These are phyloP conservation scores for Odontamblyopus rebecca DNA, from an alignment of 2,797 vertebrate species.

Conservation along the genomic window DNA sequence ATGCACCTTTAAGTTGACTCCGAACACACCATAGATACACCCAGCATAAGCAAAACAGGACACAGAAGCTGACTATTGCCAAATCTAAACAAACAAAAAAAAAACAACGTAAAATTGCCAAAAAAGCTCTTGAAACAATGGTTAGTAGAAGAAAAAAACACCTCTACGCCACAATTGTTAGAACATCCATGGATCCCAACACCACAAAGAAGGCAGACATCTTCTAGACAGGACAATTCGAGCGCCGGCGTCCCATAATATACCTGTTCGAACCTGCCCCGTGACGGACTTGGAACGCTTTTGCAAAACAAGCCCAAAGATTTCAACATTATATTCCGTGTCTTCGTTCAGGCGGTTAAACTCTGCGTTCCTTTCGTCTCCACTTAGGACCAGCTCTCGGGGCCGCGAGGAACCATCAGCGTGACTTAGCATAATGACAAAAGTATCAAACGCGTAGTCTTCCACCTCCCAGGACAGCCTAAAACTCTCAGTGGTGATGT, in stretches of 20 bases:
- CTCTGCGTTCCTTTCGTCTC: constrained; percentile 80
- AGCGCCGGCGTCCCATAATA: constrained; percentile 15
- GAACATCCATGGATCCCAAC: background rate
- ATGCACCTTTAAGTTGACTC: background rate
- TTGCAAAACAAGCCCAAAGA: constrained; percentile 87
- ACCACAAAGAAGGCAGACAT: background rate
- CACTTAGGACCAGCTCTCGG: constrained; percentile 82
- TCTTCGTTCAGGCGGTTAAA: constrained; percentile 85
- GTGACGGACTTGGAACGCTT: constrained; percentile 84
- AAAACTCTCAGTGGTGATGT: constrained; percentile 84
- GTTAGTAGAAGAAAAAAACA: constrained; percentile 6
- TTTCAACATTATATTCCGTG: constrained; percentile 86
- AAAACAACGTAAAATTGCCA: background rate
- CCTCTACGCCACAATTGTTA: constrained; percentile 4
- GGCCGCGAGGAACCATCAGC: constrained; percentile 74
- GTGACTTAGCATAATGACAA: constrained; percentile 88
- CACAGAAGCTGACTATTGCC: background rate
- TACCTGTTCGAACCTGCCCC: constrained; percentile 90
- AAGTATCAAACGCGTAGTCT: constrained; percentile 88
- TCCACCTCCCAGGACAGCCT: constrained; percentile 90
- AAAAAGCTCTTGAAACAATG: background rate
- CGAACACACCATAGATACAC: background rate
- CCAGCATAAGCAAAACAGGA: background rate
- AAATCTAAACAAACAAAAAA: background rate
- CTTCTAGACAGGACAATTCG: constrained; percentile 15